Evolutionary conservation across 2,888 invertebrate species (phyloP).

Genomic region (Agonum fuliginosum): DNA sequence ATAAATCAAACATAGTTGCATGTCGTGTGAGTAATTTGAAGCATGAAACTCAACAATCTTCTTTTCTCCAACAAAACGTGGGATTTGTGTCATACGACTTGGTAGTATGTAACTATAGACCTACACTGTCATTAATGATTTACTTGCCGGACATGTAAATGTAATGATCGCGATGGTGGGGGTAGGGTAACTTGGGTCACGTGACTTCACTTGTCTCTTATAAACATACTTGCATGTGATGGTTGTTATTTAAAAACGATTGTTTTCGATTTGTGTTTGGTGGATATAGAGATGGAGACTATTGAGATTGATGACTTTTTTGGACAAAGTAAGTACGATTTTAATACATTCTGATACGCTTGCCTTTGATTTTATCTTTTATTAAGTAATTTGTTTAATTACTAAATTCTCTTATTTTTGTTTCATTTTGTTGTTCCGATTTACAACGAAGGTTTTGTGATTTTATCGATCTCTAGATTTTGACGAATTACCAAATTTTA

Average conservation of each 20-base stretch:
- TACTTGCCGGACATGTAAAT: constrained; percentile 27
- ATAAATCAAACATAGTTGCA: constrained; percentile 17
- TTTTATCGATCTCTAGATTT: too few relatives aligned
- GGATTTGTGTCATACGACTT: constrained; percentile 15
- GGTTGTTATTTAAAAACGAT: not conserved
- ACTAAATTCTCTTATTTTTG: too few relatives aligned
- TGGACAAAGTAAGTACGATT: constrained; percentile 25
- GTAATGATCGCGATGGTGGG: constrained; percentile 2
- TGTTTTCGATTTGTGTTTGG: constrained; percentile 10
- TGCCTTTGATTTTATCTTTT: not conserved
- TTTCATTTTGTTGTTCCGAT: too few relatives aligned
- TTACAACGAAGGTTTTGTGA: too few relatives aligned
- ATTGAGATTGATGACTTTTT: constrained; percentile 19
- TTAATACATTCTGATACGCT: not conserved
- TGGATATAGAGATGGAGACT: constrained; percentile 14
- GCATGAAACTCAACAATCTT: constrained; percentile 3
- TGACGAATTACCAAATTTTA: too few relatives aligned
- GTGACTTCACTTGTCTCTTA: constrained; percentile 22
- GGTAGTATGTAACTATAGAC: too few relatives aligned
- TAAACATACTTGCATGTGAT: not conserved
- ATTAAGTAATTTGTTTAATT: too few relatives aligned
- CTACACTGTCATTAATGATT: constrained; percentile 16
- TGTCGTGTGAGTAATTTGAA: constrained; percentile 19
- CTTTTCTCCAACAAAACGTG: constrained; percentile 18
- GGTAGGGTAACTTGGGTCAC: not conserved